Evolutionary conservation across 2,888 invertebrate species (phyloP), one percentile per base, ranked within the genome.

Genomic region (Euclidia mi): DNA sequence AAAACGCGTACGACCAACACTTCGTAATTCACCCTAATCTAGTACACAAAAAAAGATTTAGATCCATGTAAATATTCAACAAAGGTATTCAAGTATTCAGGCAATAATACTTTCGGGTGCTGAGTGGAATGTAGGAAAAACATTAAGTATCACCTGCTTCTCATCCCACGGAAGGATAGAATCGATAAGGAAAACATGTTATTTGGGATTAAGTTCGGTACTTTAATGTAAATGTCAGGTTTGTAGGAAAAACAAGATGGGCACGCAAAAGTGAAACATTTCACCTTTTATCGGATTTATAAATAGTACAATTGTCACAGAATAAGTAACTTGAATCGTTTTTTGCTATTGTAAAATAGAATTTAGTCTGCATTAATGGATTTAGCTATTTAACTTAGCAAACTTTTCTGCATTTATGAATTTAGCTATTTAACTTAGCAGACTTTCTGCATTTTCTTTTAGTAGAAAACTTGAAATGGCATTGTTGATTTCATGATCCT

Each of bases 41-140:
- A 52, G 47, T 28, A 32, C 40, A 45, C 35, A 32, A 35, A 56
- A 56, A 53, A 45, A 50, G 53, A 51, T 63, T 53, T 53, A 46
- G 46, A 50, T 46, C 31, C 38, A 61, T 49, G 45, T 56, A 44
- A 48, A 73, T 61, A 59, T 56, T 61, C 31, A 52, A 65, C 41
- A 55, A 34, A 32, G 42, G 28, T 37, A 34, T 34, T 46, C 34
- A 45, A 49, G 32, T 50, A 44, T 46, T 50, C 11, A n/a, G 20
- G 20, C 25, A 35, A 2, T 31, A 17, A 40, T 40, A 40, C 57
- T 11, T 43, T 32, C 41, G 15, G 11, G n/a, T 34, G 17, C 41
- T 32, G 7, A 18, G 10, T 7, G 34, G 2, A 15, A 15, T 35
- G 15, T 7, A 12, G 11, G 7, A 46, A 43, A 28, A 25, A 35